Conservation (phyloP, 2,888 invertebrate genomes). For the Dinocampus coccinellae region DNA sequence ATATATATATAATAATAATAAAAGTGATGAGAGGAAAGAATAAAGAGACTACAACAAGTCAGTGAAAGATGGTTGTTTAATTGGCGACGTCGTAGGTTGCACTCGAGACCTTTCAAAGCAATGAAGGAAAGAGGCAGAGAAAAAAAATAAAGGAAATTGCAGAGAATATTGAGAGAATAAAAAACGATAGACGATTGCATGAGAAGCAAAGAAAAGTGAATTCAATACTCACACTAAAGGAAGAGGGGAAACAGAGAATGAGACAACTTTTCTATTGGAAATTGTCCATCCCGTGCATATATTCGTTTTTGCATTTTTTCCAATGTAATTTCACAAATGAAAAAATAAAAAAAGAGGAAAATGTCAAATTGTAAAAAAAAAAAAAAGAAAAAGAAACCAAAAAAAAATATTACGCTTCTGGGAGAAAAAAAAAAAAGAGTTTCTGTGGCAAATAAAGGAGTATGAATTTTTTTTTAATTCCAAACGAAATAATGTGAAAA, state of each 20-base stretch:
- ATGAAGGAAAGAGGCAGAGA: background rate
- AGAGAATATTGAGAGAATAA: background rate
- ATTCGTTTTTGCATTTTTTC: background rate
- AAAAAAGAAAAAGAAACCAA: background rate
- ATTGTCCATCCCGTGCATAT: background rate
- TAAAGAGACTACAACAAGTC: background rate
- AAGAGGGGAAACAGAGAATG: background rate
- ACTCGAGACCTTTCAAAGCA: slow-evolving; percentile 1
- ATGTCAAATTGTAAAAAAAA: background rate
- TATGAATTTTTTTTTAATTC: slow-evolving; percentile 2
- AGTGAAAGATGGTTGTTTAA: slow-evolving; percentile 17
- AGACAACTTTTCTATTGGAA: background rate
- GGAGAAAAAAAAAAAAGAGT: background rate
- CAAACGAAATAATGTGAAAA: background rate
- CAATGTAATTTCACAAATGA: background rate
- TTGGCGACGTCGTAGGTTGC: background rate
- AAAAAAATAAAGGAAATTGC: too few species aligned
- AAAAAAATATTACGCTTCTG: background rate
- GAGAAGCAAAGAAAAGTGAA: background rate
- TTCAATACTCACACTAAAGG: too few species aligned
- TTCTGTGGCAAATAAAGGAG: background rate
- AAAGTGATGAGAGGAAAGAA: background rate
- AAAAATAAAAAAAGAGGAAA: background rate
- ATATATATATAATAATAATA: background rate
- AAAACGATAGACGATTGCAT: background rate